A percentile compares a stretch with the other conserved stretches of the same genome.
phyloP scores from a whole-genome alignment of 2,113 vertebrate species.

The Heptranchias perlo region DNA sequence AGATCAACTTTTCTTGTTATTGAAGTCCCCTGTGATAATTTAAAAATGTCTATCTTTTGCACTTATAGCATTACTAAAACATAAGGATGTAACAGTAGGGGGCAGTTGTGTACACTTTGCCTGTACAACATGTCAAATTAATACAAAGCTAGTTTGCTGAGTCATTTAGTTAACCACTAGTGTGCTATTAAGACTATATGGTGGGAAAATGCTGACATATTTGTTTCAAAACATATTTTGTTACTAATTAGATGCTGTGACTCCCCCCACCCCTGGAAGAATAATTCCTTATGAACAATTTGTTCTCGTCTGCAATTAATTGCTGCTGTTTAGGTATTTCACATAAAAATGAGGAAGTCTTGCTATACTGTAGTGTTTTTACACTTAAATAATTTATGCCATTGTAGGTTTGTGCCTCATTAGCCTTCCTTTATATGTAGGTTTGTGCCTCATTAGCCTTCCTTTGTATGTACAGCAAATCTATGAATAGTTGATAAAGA shows the following conservation, averaged over 20 bases:
- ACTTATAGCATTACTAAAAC: not conserved
- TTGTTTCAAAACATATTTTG: not conserved
- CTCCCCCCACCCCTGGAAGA: not conserved
- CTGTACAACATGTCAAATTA: not conserved
- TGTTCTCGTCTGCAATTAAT: too few species aligned
- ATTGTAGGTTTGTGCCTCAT: too few species aligned
- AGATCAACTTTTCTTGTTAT: not conserved
- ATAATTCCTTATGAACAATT: not conserved
- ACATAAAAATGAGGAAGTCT: too few species aligned
- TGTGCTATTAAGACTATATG: not conserved
- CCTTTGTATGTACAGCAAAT: too few species aligned
- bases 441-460: too few species aligned
- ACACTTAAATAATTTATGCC: too few species aligned
- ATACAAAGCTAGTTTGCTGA: not conserved
- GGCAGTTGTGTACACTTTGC: not conserved
- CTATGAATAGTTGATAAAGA: too few species aligned
- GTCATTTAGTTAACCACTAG: not conserved
- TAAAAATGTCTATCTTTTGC: not conserved
- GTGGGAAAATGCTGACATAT: not conserved
- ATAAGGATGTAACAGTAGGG: not conserved
- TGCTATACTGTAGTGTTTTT: too few species aligned
- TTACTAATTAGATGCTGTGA: not conserved
- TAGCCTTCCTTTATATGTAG: too few species aligned
- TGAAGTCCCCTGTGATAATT: not conserved
- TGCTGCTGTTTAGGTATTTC: too few species aligned